A percentile compares a stretch with the other conserved stretches of the same genome.
phyloP scores from a whole-genome alignment of 2,797 vertebrate genomes.

The Malurus splendens region DNA sequence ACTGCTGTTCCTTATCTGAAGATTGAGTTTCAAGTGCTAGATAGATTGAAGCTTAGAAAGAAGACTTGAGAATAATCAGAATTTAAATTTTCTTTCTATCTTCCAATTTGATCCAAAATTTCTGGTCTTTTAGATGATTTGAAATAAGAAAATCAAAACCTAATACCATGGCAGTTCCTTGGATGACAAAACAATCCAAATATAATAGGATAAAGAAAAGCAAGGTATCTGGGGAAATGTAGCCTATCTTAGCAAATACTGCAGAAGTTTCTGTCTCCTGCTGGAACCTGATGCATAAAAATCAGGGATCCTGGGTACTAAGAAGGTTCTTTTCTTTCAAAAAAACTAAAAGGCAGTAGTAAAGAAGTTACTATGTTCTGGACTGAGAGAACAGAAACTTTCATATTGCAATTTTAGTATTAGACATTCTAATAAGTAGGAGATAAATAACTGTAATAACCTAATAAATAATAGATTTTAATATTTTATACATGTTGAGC shows the following conservation, averaged over 20 bases:
- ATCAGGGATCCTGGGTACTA: not conserved
- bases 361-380: not conserved
- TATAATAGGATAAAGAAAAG: not conserved
- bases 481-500: not conserved
- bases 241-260: not conserved
- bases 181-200: not conserved
- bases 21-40: constrained; percentile 15
- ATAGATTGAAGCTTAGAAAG: not conserved
- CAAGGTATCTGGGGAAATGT: not conserved
- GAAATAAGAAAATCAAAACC: not conserved
- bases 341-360: not conserved
- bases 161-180: not conserved
- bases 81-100: not conserved
- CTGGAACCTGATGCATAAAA: not conserved
- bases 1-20: not conserved
- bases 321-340: not conserved
- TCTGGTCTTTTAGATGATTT: not conserved
- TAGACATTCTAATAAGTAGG: not conserved
- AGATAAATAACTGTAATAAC: not conserved
- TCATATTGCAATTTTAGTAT: not conserved
- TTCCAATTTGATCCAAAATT: not conserved
- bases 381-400: not conserved
- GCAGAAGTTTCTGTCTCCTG: not conserved
- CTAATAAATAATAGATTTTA: not conserved
- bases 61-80: not conserved